Evolutionary conservation across 2,797 vertebrate genomes (phyloP).

Genomic region (Pterois miles): DNA sequence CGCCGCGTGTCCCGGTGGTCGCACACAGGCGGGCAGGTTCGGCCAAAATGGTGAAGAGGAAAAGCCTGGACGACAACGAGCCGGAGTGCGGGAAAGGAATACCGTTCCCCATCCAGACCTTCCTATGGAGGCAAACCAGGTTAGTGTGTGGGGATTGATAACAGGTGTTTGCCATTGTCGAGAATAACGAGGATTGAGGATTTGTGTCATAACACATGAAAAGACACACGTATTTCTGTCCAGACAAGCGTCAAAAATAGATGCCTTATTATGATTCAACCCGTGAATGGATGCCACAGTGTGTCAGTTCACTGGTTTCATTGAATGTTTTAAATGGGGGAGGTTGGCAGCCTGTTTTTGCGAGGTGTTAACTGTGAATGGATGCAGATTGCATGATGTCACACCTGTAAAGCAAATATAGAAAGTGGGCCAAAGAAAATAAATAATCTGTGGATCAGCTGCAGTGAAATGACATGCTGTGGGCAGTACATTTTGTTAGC

Average conservation of each 20-base stretch:
- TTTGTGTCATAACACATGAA: slow-evolving; percentile 1
- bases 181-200: not conserved
- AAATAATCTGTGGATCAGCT: not conserved
- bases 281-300: not conserved
- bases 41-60: slow-evolving; percentile 95
- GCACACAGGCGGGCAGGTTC: slow-evolving; percentile 22
- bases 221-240: not conserved
- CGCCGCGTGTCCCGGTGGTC: slow-evolving; percentile 43
- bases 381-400: slow-evolving; percentile 35
- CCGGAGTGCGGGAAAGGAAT: slow-evolving; percentile 93
- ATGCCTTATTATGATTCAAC: not conserved
- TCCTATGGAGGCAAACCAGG: slow-evolving; percentile 99
- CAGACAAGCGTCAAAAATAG: not conserved
- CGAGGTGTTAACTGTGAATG: slow-evolving; percentile 1
- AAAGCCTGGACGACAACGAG: slow-evolving; percentile 95
- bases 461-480: not conserved
- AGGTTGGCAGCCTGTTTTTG: not conserved
- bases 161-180: slow-evolving; percentile 75
- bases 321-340: slow-evolving; percentile 11
- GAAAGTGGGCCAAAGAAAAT: slow-evolving; percentile 11
- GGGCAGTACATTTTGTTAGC: not conserved
- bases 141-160: slow-evolving; percentile 74
- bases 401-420: slow-evolving; percentile 51
- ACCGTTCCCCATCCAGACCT: slow-evolving; percentile 98
- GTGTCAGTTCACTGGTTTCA: not conserved